Percentiles rank a stretch among this genome's conserved stretches.
These are phyloP conservation scores for Morone chrysops DNA, from an alignment of 2,113 vertebrate species.

Conservation along the genomic window DNA sequence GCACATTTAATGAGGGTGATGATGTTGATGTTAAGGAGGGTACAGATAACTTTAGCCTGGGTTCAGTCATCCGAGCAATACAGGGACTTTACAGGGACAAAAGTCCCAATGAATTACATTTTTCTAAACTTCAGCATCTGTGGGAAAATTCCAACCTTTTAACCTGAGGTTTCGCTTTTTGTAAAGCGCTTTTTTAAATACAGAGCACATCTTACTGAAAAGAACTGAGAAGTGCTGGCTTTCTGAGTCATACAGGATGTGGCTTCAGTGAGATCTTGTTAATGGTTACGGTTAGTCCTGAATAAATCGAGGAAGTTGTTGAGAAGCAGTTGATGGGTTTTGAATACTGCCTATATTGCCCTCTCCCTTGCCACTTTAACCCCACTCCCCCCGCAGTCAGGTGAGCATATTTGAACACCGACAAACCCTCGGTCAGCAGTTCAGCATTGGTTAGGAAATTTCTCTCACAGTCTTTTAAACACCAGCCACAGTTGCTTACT, in stretches of 20 bases:
- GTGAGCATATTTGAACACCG: conserved; percentile 11
- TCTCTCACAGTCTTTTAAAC: neutral
- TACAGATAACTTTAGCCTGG: too few relatives aligned
- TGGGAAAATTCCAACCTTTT: neutral
- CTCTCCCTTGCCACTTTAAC: neutral
- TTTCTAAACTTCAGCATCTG: neutral
- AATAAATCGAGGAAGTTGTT: conserved; percentile 35
- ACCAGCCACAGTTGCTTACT: rapidly evolving
- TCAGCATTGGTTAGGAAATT: neutral
- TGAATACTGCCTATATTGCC: conserved; percentile 7
- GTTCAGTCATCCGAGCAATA: neutral
- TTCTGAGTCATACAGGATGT: conserved; percentile 7
- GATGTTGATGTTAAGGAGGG: neutral
- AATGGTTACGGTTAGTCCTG: conserved; percentile 16
- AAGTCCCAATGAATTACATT: neutral
- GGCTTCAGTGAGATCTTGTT: neutral
- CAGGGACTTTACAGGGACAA: neutral
- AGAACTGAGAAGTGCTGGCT: neutral
- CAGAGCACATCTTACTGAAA: too few relatives aligned
- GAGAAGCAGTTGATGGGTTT: conserved; percentile 23
- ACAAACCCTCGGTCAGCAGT: neutral
- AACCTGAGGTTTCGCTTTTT: neutral
- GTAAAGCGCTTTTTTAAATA: neutral
- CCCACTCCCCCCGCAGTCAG: neutral
- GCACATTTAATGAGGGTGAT: too few relatives aligned